Conservation (phyloP, 2,888 invertebrate species). For the Drosophila meridionalis region DNA sequence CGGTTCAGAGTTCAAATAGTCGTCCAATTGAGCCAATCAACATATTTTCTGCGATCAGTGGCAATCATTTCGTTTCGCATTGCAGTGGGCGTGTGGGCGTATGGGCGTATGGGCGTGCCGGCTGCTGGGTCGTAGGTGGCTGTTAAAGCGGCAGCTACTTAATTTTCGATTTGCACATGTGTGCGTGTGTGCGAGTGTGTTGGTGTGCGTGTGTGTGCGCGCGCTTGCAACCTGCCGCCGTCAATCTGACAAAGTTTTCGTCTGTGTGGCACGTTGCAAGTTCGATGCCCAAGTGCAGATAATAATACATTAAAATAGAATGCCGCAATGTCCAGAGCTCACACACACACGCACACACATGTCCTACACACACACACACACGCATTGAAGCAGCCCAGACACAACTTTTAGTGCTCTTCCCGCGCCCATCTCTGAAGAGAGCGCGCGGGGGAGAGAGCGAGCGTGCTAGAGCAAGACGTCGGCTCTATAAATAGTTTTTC, state of each 20-base stretch:
- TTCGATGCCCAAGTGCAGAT: slow-evolving; percentile 78
- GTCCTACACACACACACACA: slow-evolving; percentile 7
- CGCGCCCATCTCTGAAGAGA: neutral
- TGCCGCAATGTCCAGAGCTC: slow-evolving; percentile 67
- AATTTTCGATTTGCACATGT: slow-evolving; percentile 25
- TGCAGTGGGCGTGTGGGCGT: slow-evolving; percentile 6
- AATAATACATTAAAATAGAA: slow-evolving; percentile 75
- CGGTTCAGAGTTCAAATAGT: slow-evolving; percentile 85
- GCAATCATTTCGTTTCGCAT: slow-evolving; percentile 23
- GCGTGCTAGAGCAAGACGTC: slow-evolving; percentile 1
- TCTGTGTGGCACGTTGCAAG: slow-evolving; percentile 60
- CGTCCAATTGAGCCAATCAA: slow-evolving; percentile 85
- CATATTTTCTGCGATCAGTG: slow-evolving; percentile 59
- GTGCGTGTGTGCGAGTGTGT: neutral
- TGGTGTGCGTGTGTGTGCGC: neutral
- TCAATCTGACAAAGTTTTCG: slow-evolving; percentile 41
- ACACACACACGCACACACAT: slow-evolving; percentile 39
- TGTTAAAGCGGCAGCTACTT: slow-evolving; percentile 60
- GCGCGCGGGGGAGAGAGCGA: neutral
- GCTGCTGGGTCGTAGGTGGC: slow-evolving; percentile 54
- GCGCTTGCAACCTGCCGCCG: slow-evolving; percentile 45
- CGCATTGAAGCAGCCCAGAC: slow-evolving; percentile 47
- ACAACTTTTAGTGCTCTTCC: slow-evolving; percentile 56
- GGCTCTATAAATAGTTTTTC: slow-evolving; percentile 57
- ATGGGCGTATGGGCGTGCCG: slow-evolving; percentile 11